Conservation (phyloP, 2,888 invertebrate genomes). For the Acanthosoma haemorrhoidale region DNA sequence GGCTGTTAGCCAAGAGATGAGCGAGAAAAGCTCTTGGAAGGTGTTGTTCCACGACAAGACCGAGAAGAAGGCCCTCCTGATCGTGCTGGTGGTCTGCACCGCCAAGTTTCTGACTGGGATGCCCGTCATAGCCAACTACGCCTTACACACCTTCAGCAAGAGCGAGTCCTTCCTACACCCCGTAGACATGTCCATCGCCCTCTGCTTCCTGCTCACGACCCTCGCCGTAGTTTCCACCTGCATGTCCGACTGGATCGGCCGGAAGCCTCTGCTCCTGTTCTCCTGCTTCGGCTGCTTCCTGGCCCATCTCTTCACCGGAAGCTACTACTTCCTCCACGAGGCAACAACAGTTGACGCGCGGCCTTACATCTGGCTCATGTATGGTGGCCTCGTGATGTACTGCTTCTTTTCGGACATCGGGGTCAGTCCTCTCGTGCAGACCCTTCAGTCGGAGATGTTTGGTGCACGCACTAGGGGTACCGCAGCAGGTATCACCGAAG, state of each 20-base stretch:
- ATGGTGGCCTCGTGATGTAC: constrained; percentile 32
- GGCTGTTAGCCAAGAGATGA: constrained; percentile 21
- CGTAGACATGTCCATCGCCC: constrained; percentile 15
- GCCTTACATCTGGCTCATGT: constrained; percentile 27
- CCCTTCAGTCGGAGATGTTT: constrained; percentile 40
- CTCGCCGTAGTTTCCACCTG: constrained; percentile 28
- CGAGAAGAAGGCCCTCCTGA: constrained; percentile 31
- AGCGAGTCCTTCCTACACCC: background rate
- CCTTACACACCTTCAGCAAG: constrained; percentile 29
- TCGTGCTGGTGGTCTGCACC: background rate
- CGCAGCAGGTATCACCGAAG: constrained; percentile 38
- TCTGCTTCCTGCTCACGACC: background rate
- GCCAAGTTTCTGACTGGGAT: constrained; percentile 27
- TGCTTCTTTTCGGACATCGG: constrained; percentile 38
- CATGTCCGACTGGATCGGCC: constrained; percentile 32
- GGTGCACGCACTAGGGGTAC: constrained; percentile 40
- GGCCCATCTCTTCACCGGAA: constrained; percentile 25
- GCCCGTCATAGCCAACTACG: constrained; percentile 25
- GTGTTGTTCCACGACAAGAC: constrained; percentile 31
- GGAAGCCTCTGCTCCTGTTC: constrained; percentile 30
- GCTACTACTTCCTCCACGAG: constrained; percentile 35
- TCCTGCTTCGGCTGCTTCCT: constrained; percentile 29
- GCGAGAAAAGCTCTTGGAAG: constrained; percentile 24
- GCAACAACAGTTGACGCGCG: constrained; percentile 25
- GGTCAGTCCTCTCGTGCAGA: constrained; percentile 39